Evolutionary conservation across 2,113 vertebrate species (phyloP), one percentile per base, ranked within the genome.

Genomic region (Centropus bengalensis): DNA sequence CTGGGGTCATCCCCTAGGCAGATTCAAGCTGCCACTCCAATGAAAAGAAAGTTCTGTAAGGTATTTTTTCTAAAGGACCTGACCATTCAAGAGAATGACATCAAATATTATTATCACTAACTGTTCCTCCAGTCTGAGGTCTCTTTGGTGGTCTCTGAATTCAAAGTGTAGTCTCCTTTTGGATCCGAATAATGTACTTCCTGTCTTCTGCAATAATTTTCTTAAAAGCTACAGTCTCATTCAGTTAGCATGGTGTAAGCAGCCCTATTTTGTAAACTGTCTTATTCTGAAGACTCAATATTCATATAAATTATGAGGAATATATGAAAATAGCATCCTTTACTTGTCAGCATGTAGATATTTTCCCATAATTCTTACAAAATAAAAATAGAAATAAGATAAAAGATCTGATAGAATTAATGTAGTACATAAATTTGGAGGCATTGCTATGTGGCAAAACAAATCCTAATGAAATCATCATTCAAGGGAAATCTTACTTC

Each of bases 381-480:
- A 59, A 77, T 67, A 92, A 67, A 97, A 81, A 70, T 32, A 66
- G 51, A 81, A 94, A 58, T 59, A 66, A 83, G 66, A 32, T 55
- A 91, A 76, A 92, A 68, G 36, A 74, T 84, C 14, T 89, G 93
- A 68, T 69, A 95, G 92, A 69, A 94, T 92, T 93, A 96, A 94
- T 96, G 47, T 76, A 85, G 79, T 59, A 88, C 22, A 63, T 93
- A 92, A 80, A 52, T 95, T 82, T 84, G 73, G 74, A 76, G 85
- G 80, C 86, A 90, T 52, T 0, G 23, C 59, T 91, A 28, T 70
- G 78, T 86, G 71, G 88, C 79, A 92, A 54, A 96, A 88, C 66
- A 96, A 91, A 64, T 94, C 86, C 77, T 97, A 96, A 96, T 96
- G 95, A 95, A 96, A 70, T 94, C 92, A 95, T 95, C 84, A 78